Base-by-base conservation (phyloP, 1,140 invertebrate genomes). In the Cheumatopsyche charites region DNA sequence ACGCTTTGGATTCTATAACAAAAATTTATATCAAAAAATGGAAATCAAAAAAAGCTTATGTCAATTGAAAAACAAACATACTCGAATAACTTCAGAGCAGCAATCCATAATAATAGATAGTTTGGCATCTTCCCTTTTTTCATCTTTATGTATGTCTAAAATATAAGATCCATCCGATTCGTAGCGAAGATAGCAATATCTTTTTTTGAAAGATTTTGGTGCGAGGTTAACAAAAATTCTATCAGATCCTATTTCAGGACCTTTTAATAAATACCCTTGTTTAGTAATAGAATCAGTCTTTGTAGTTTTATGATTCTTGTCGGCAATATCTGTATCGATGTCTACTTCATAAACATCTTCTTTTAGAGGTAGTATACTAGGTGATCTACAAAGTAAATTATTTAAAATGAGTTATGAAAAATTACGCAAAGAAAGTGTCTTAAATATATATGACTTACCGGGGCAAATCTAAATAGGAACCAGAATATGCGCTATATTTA, bases 61-160 rank as follows among this genome's bases (percentile, higher is more conserved):
- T 17, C 6, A 58, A 58, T 58, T 21, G 6, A 17, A 58, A 58
- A 19, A 23, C 21, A 42, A 41, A 78, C 78, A 85, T 83, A 94
- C 92, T 81, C 90, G 90, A 55, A 93, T 87, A 76, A 96, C 92
- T 80, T 95, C 92, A 1, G 90, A 90, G 78, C 94, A 96, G 83
- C 95, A 94, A 80, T 97, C 95, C 89, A 97, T 91, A 72, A 94
- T 93, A 81, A 97, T 93, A n/a, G 92, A 92, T 71, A 92, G 88
- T 83, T 96, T 96, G 0, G 92, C 91, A 78, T 97, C 94, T 1
- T 88, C 89, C 82, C 94, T 95, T 79, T 92, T 93, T 67, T 97
- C 94, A 84, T 97, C 95, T 85, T 97, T 97, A 79, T 94, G 93
- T 77, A 97, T 88, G 82, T 96, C 94, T 19, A 97, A 85, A 77